Evolutionary conservation across 2,888 invertebrate genomes (phyloP).

Genomic region (Oscheius sp.): DNA sequence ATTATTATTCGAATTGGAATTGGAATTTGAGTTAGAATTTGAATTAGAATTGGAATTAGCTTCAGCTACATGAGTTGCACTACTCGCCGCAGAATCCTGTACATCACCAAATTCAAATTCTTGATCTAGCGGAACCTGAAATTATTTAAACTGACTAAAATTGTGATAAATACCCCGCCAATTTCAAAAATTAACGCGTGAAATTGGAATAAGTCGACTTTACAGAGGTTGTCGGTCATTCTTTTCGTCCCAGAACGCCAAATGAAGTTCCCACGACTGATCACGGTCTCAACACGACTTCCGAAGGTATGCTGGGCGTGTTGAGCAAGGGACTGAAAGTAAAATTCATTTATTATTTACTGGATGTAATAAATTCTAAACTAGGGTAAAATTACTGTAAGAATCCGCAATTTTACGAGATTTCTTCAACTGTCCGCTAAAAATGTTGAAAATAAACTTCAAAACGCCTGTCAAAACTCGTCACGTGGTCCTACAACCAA

Average conservation of each 20-base stretch:
- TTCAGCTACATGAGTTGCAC: neutral
- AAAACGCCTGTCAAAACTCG: too few species aligned
- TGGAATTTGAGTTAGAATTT: slow-evolving; percentile 6
- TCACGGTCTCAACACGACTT: slow-evolving; percentile 13
- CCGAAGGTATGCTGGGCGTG: neutral
- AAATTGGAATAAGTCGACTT: slow-evolving; percentile 5
- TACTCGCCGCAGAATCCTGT: neutral
- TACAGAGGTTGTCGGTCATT: neutral
- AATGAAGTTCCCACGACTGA: slow-evolving; percentile 5
- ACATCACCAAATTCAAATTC: slow-evolving; percentile 9
- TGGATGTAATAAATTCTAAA: too few species aligned
- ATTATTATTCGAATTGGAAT: neutral
- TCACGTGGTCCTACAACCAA: too few species aligned
- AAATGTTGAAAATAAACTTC: too few species aligned
- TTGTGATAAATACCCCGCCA: neutral
- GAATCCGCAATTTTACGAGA: too few species aligned
- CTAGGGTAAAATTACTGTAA: too few species aligned
- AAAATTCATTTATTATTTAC: neutral
- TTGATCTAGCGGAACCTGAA: neutral
- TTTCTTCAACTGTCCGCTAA: too few species aligned
- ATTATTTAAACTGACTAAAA: neutral
- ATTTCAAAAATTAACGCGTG: slow-evolving; percentile 25
- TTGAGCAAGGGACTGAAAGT: neutral
- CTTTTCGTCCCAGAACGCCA: neutral
- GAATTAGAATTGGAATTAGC: neutral